Percentiles rank a stretch among this genome's conserved stretches.
These are phyloP conservation scores for Carcharodon carcharias DNA, from an alignment of 2,797 vertebrate species.

Conservation along the genomic window DNA sequence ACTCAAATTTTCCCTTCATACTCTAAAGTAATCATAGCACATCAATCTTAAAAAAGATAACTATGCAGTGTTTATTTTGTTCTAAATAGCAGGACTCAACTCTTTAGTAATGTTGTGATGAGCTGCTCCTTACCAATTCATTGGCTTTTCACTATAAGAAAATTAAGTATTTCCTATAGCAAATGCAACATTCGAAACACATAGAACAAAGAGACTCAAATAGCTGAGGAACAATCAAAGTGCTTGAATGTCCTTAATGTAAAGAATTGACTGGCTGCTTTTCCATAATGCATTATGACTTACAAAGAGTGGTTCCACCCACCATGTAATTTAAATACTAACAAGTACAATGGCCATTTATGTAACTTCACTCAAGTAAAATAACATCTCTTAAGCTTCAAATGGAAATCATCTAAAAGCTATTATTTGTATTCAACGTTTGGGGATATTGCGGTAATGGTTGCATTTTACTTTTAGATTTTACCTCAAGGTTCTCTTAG, in stretches of 20 bases:
- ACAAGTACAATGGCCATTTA: neutral
- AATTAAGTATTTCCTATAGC: neutral
- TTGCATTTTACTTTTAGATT: neutral
- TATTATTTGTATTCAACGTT: neutral
- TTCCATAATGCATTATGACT: neutral
- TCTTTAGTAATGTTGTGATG: neutral
- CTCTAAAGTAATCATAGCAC: neutral
- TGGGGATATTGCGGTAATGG: neutral
- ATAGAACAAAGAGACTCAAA: neutral
- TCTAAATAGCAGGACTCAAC: neutral
- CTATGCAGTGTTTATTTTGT: neutral
- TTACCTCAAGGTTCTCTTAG: neutral
- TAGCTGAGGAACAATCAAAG: neutral
- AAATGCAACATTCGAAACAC: neutral
- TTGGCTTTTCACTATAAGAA: neutral
- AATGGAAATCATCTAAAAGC: neutral
- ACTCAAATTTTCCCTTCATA: neutral
- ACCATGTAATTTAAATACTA: neutral
- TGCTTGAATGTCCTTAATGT: neutral
- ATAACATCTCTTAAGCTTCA: neutral
- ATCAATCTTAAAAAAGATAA: neutral
- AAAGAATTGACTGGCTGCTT: neutral
- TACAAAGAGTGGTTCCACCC: neutral
- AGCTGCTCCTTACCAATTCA: neutral
- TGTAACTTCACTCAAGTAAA: slow-evolving; percentile 23